Base-by-base conservation (phyloP, 2,888 invertebrate genomes). In the Sesia apiformis region DNA sequence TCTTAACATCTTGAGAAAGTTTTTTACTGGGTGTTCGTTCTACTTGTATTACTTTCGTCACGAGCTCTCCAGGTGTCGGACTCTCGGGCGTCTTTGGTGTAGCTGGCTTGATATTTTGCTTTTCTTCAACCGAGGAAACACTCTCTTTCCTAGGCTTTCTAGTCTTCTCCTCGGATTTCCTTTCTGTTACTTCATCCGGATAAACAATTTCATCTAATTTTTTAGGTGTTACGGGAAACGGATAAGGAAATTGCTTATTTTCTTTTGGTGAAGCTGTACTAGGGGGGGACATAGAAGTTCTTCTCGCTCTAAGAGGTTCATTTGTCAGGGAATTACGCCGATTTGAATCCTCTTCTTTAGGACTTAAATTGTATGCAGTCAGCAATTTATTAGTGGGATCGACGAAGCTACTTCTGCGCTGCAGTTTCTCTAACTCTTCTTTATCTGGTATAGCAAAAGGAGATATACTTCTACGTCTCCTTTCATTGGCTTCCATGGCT, bases 391-490 rank as follows among this genome's bases (percentile, higher is more conserved):
- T 90, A 41, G 76, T 76, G 4, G 90, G 90, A 71, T 90, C 88
- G 42, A 85, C 81, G 59, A 90, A 90, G 63, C 90, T 90, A 55
- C 88, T 85, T 69, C 86, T 90, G 38, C 89, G 77, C 67, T 84
- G 74, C 46, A 90, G 67, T 55, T 62, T 66, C 55, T 56, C 62
- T 8, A 69, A 52, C 63, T 85, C 88, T 54, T 87, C 87, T 67
- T 82, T 85, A 23, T 84, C 86, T 52, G 78, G 85, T 59, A 90
- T 49, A 8, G 90, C 90, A 68, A 90, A 90, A 4, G 90, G 90
- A 51, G 90, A 90, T 67, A 90, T 86, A 76, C 90, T 90, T 62
- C 90, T 76, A 8, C 90, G 77, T 60, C 90, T 76, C 63, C 90
- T 78, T 66, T 89, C 90, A 63, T 72, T 78, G 38, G 83, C 88